Base-by-base conservation (phyloP, 1,140 invertebrate species). In the Riptortus pedestris region DNA sequence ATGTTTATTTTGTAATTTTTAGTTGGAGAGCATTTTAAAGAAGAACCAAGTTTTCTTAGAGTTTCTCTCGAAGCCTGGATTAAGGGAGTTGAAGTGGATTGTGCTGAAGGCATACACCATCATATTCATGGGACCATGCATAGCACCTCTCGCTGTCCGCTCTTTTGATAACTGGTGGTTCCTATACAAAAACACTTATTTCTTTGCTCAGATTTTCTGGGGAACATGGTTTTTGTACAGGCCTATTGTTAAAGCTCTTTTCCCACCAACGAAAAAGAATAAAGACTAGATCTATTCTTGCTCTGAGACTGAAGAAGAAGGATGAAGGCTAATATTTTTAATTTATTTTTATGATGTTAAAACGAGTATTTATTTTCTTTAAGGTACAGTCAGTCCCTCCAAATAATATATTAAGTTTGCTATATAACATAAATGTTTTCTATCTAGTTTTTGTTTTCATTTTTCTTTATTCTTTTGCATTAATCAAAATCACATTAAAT, bases 121-220 rank as follows among this genome's bases (percentile, higher is more conserved):
- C 12, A 77, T 90, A 14, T 89, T 88, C 67, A 88, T 95, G 81
- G 90, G 91, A 12, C 96, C 90, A 78, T 86, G 87, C 70, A 75
- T 95, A 12, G 74, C 85, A 5, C 83, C 90, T 0, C 95, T 97
- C 72, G 82, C 82, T 27, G 77, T 91, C 1, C 80, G 95, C 24
- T 83, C 83, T 4, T 86, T 76, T 63, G 67, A 79, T 1, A 81
- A 78, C 62, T 91, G 85, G 77, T 80, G 78, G 69, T 71, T 73
- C 22, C 80, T 85, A 0, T 86, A 81, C 67, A 68, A 67, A 0
- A 80, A 79, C 14, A 69, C 86, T 11, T 83, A 84, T 68, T 90
- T 82, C 69, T 78, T 79, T 22, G 85, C 81, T 29, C 81, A 82
- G 48, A 72, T 83, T 55, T 70, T 85, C 20, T 87, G 85, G 68